Evolutionary conservation across 35 echinoderm and acorn worm genomes (phyloP), one percentile per base, ranked within the genome.

Genomic region (Nesometra sesokonis): DNA sequence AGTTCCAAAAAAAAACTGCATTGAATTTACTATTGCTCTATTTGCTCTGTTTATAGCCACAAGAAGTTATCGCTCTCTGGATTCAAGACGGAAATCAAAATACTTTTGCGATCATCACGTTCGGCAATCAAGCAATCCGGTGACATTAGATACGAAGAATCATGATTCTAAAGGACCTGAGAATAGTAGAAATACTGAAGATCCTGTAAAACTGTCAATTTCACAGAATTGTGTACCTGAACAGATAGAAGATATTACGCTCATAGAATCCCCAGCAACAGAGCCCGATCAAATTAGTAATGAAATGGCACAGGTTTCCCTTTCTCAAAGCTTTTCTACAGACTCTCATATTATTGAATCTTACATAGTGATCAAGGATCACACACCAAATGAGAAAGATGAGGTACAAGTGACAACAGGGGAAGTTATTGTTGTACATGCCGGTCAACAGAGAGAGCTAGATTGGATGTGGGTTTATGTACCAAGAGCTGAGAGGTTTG

Each of bases 381-480:
- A 91, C 37, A 36, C 77, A 27, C 76, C 83, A 80, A 40, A 7
- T 31, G 89, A 91, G 37, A 35, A 38, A 47, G 89, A 91, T 31
- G 89, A 91, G 30, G 77, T 86, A 13, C 77, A 85, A 29, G 84
- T 82, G 40, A 29, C 77, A 30, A 43, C 37, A 23, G 89, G 84
- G 11, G 89, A 91, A 46, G 77, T 91, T 27, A 33, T 91, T 8
- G 89, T 91, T 30, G 89, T 91, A 33, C 85, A 91, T 79, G 85
- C 89, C 0, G 89, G 57, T 0, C 84, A 86, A 84, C 89, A 91
- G 47, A 76, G 84, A 57, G 89, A 91, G 57, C 78, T 80, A 37
- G 89, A 91, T 79, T 91, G 89, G 89, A 91, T 91, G 89, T 91
- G 89, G 89, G 89, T 91, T 21, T 91, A 91, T 34, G 84, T 91